A percentile compares a stretch with the other conserved stretches of the same genome.
These are phyloP conservation scores for Sternotherus odoratus DNA, from an alignment of 2,797 vertebrate species.

Conservation along the genomic window DNA sequence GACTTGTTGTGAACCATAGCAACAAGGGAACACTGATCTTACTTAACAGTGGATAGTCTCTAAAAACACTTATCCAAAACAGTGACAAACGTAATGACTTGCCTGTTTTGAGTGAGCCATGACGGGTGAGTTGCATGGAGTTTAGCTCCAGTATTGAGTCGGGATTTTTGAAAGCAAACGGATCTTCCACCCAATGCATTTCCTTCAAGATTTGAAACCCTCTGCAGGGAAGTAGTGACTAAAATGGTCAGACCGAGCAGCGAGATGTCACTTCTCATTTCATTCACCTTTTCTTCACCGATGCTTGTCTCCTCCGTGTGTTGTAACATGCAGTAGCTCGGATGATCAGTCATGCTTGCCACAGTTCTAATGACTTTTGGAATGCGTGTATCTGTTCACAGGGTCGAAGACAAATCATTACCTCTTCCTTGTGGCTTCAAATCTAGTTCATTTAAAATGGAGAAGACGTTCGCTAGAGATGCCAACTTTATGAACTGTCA, in stretches of 20 bases:
- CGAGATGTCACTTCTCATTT: background rate
- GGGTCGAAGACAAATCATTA: background rate
- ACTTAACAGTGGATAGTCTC: constrained; percentile 3
- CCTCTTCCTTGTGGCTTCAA: background rate
- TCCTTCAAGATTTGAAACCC: background rate
- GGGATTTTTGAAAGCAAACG: background rate
- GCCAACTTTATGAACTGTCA: constrained; percentile 33
- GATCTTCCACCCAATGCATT: background rate
- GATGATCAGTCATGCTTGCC: background rate
- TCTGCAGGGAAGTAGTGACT: constrained; percentile 13
- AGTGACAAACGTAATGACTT: background rate
- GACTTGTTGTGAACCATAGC: background rate
- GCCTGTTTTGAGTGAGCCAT: background rate
- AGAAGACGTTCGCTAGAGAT: constrained; percentile 33
- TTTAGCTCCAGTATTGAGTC: background rate
- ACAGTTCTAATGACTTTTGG: background rate
- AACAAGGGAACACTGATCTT: background rate
- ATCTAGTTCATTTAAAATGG: background rate
- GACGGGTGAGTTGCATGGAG: background rate
- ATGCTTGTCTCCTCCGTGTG: constrained; percentile 3
- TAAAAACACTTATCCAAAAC: background rate
- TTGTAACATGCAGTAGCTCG: background rate
- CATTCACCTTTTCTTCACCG: background rate
- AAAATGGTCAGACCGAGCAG: constrained; percentile 13
- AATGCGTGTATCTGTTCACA: background rate